phyloP scores from a whole-genome alignment of 2,113 vertebrate species.

The Strix uralensis region DNA sequence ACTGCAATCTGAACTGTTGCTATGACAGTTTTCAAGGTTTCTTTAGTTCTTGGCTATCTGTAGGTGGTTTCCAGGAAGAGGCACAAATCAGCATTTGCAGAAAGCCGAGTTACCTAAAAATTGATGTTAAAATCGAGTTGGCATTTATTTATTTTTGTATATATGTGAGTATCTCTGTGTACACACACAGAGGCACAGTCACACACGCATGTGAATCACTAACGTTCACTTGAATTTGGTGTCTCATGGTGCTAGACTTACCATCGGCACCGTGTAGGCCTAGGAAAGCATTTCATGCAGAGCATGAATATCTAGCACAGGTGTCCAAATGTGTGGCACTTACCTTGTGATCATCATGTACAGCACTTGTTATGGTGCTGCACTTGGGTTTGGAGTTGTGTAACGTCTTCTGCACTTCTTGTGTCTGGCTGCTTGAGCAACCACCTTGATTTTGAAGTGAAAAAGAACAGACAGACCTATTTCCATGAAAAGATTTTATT shows the following conservation, averaged over 20 bases:
- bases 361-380: background rate
- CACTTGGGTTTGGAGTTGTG: rapidly evolving
- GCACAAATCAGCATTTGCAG: background rate
- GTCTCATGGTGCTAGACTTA: background rate
- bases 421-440: background rate
- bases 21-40: conserved; percentile 52
- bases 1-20: conserved; percentile 37
- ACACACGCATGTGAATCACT: background rate
- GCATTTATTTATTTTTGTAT: background rate
- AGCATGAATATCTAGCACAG: background rate
- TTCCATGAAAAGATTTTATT: background rate
- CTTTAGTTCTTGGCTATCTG: conserved; percentile 27
- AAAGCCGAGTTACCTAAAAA: background rate
- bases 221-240: background rate
- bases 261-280: background rate
- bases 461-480: background rate
- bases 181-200: background rate
- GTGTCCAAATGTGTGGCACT: background rate
- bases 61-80: conserved; percentile 47
- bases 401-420: background rate
- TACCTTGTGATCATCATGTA: background rate
- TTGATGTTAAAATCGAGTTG: background rate
- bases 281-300: background rate
- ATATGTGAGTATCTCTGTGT: rapidly evolving
- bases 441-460: background rate